phyloP scores from a whole-genome alignment of 2,113 vertebrate species.

The Monopterus albus region DNA sequence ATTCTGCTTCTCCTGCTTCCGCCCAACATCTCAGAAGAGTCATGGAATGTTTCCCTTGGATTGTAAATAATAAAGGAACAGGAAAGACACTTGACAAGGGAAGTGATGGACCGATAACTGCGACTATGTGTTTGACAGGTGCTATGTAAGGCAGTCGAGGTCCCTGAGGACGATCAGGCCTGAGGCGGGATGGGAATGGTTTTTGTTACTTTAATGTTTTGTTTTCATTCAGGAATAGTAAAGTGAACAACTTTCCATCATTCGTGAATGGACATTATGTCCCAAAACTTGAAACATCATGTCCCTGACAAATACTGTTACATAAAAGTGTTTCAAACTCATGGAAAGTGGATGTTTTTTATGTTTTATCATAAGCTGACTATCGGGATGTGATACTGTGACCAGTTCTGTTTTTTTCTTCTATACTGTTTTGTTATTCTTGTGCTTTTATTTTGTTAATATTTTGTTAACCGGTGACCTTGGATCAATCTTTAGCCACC shows the following conservation, averaged over 20 bases:
- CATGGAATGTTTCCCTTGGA: constrained; percentile 5
- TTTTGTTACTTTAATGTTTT: constrained; percentile 23
- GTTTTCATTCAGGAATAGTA: constrained; percentile 53
- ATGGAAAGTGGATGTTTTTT: constrained; percentile 36
- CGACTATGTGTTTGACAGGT: constrained; percentile 51
- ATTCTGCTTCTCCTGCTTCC: constrained; percentile 63
- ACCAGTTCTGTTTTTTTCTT: constrained; percentile 50
- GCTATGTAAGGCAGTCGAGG: constrained; percentile 44
- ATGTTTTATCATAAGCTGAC: constrained; percentile 48
- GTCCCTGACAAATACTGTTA: constrained; percentile 36
- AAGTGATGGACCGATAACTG: constrained; percentile 31
- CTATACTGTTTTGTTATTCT: constrained; percentile 12
- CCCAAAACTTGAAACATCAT: constrained; percentile 11
- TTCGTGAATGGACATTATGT: constrained; percentile 22
- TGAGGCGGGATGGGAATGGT: constrained; percentile 1
- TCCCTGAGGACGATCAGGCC: constrained; percentile 26
- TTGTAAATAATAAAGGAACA: constrained; percentile 30
- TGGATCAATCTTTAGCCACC: background rate
- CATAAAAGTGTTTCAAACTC: constrained; percentile 24
- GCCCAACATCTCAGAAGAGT: constrained; percentile 36
- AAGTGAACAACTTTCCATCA: constrained; percentile 31
- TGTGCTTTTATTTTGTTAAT: constrained; percentile 47
- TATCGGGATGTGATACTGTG: constrained; percentile 71
- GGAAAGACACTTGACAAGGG: constrained; percentile 43
- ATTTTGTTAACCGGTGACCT: constrained; percentile 18